Evolutionary conservation across 2,797 vertebrate species (phyloP).

Genomic region (Pantherophis alleghaniensis): DNA sequence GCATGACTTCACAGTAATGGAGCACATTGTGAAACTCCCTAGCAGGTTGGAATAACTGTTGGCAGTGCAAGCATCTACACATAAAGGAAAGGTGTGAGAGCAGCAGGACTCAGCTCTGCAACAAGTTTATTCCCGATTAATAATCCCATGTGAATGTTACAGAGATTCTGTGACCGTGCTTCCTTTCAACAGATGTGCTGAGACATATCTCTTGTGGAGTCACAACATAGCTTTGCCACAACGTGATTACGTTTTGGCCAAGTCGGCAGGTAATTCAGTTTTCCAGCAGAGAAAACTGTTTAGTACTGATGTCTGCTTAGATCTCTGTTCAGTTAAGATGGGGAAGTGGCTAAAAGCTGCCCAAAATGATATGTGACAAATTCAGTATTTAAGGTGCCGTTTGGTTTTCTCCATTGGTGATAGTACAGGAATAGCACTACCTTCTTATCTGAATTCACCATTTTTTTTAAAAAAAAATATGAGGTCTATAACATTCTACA

Average conservation of each 20-base stretch:
- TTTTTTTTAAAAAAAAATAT: not conserved
- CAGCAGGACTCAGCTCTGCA: not conserved
- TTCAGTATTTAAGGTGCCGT: not conserved
- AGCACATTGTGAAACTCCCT: not conserved
- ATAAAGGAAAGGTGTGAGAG: not conserved
- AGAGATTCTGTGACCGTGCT: not conserved
- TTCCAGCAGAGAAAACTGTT: not conserved
- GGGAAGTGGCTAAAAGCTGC: not conserved
- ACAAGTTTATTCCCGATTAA: not conserved
- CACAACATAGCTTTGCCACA: not conserved
- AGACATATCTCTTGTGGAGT: not conserved
- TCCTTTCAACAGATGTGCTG: not conserved
- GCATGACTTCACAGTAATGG: not conserved
- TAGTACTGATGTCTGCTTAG: not conserved
- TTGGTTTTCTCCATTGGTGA: not conserved
- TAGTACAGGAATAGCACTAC: not conserved
- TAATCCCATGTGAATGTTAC: not conserved
- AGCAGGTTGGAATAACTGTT: not conserved
- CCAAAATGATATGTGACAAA: not conserved
- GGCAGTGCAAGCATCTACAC: not conserved
- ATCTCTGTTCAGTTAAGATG: not conserved
- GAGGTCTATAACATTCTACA: not conserved
- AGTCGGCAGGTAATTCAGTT: not conserved
- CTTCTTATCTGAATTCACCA: not conserved
- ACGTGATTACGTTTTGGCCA: not conserved